Percentiles rank a stretch among this genome's conserved stretches.
These are phyloP conservation scores for Lutjanus argentimaculatus DNA, from an alignment of 2,797 vertebrate species.

Conservation along the genomic window DNA sequence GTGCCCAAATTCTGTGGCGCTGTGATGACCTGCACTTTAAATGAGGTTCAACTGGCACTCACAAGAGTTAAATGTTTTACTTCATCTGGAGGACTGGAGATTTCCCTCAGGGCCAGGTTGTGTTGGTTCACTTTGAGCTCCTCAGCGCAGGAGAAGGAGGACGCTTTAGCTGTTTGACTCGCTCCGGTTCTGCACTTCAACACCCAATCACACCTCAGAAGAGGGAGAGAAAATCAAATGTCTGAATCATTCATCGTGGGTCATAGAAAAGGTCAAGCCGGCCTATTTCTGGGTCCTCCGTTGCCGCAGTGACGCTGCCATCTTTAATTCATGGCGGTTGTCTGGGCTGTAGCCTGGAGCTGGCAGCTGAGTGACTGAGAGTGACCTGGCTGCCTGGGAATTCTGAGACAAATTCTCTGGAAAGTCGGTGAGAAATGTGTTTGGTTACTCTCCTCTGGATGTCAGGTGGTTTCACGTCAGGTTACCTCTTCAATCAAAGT, in stretches of 20 bases:
- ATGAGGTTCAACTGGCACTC: slow-evolving; percentile 35
- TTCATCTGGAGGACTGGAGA: slow-evolving; percentile 44
- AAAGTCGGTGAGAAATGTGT: slow-evolving; percentile 56
- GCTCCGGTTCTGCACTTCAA: slow-evolving; percentile 56
- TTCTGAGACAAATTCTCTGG: slow-evolving; percentile 53
- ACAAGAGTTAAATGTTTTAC: slow-evolving; percentile 50
- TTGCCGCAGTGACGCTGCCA: slow-evolving; percentile 70
- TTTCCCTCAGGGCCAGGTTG: slow-evolving; percentile 47
- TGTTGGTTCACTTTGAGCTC: slow-evolving; percentile 50
- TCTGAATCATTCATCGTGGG: slow-evolving; percentile 76
- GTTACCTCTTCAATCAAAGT: slow-evolving; percentile 53
- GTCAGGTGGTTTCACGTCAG: slow-evolving; percentile 63
- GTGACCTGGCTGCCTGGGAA: slow-evolving; percentile 66
- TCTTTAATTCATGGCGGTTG: slow-evolving; percentile 83
- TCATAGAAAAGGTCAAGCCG: slow-evolving; percentile 77
- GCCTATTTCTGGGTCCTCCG: slow-evolving; percentile 76
- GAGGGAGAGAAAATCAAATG: slow-evolving; percentile 73
- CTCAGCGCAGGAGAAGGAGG: slow-evolving; percentile 33
- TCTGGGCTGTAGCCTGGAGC: slow-evolving; percentile 72
- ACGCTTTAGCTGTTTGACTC: slow-evolving; percentile 51
- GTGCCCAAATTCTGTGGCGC: neutral
- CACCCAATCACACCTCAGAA: slow-evolving; percentile 67
- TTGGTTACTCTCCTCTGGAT: slow-evolving; percentile 50
- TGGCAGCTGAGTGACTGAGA: slow-evolving; percentile 74
- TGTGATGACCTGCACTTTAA: slow-evolving; percentile 38